A percentile compares a stretch with the other conserved stretches of the same genome.
Conservation (phyloP, 2,888 invertebrate genomes). For the Caenorhabditis sp. region DNA sequence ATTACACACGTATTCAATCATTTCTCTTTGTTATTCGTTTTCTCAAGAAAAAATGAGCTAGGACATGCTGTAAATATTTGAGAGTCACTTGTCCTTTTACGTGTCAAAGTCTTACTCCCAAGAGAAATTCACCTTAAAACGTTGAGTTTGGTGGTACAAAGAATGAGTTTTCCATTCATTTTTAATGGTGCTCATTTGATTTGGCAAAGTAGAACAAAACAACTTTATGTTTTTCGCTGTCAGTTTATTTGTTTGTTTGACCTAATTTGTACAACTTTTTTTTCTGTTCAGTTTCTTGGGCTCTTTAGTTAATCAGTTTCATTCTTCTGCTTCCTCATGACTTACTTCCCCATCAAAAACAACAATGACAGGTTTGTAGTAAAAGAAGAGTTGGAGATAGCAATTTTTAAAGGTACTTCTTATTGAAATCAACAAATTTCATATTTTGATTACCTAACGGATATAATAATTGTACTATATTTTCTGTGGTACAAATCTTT, state of each 20-base stretch:
- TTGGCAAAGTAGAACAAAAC: background rate
- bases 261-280: background rate
- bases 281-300: background rate
- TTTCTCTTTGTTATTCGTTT: background rate
- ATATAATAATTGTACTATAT: too few species aligned
- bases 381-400: too few species aligned
- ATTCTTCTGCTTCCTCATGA: background rate
- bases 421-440: too few species aligned
- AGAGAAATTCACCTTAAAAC: background rate
- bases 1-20: background rate
- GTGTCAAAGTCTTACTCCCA: background rate
- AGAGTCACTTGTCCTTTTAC: background rate
- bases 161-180: background rate
- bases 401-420: too few species aligned
- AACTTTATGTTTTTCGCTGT: background rate
- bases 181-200: conserved; percentile 1
- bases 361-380: background rate
- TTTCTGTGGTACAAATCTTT: too few species aligned
- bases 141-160: background rate
- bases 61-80: too few species aligned
- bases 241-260: background rate
- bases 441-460: too few species aligned
- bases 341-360: background rate
- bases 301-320: background rate
- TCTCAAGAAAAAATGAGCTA: background rate